Evolutionary conservation across 2,888 invertebrate species (phyloP).

Genomic region (Diarsia dahlii): DNA sequence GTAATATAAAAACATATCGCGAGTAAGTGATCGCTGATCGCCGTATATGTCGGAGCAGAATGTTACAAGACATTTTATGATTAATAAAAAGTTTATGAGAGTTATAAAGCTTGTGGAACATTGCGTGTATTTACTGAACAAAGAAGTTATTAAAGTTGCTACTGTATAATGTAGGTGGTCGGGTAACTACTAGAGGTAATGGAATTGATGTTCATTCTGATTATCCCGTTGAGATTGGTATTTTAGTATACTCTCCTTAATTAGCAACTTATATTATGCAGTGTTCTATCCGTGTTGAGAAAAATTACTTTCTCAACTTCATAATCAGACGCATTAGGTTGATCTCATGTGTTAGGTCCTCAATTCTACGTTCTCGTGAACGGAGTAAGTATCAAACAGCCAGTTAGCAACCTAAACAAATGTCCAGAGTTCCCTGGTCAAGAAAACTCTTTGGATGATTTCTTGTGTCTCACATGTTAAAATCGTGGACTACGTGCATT

Average conservation of each 20-base stretch:
- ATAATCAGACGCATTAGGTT: neutral
- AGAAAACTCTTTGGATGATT: neutral
- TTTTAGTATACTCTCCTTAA: neutral
- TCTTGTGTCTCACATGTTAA: neutral
- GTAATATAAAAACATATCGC: slow-evolving; percentile 41
- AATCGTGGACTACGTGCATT: neutral
- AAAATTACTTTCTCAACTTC: neutral
- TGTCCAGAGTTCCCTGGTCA: too few species aligned
- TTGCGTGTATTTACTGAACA: slow-evolving; percentile 45
- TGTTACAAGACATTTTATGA: slow-evolving; percentile 43
- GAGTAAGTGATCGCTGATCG: slow-evolving; percentile 36
- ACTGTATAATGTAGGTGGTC: neutral
- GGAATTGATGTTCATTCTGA: neutral
- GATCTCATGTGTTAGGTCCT: neutral
- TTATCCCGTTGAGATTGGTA: neutral
- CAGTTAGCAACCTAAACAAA: too few species aligned
- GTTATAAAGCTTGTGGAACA: slow-evolving; percentile 13
- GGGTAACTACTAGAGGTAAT: neutral
- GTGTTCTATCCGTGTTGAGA: too few species aligned
- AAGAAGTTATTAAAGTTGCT: slow-evolving; percentile 26
- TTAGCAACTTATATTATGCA: neutral
- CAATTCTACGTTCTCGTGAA: neutral
- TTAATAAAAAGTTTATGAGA: slow-evolving; percentile 44
- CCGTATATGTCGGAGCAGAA: slow-evolving; percentile 25
- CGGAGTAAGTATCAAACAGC: too few species aligned